A percentile compares a stretch with the other conserved stretches of the same genome.
Conservation (phyloP, 1,140 invertebrate species). For the Zophobas atratus region DNA sequence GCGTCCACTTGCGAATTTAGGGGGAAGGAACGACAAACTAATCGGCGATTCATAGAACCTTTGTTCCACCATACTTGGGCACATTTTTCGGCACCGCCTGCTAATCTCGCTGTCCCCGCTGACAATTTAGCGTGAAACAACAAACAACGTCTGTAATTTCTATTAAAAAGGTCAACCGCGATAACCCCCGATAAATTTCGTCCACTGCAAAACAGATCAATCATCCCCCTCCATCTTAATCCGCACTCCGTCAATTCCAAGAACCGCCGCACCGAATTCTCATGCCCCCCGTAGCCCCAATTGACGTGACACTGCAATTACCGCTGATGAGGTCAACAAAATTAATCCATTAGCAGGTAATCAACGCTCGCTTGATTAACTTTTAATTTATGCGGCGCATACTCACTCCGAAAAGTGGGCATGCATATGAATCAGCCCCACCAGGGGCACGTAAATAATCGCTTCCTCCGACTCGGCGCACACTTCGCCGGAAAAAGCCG, state of each 20-base stretch:
- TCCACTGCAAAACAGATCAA: too few species aligned
- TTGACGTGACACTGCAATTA: constrained; percentile 35
- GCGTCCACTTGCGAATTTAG: too few species aligned
- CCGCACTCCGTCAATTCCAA: not conserved
- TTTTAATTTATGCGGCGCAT: constrained; percentile 36
- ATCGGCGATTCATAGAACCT: too few species aligned
- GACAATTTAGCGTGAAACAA: too few species aligned
- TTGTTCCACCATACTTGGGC: too few species aligned
- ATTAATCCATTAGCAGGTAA: constrained; percentile 42
- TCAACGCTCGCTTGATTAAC: constrained; percentile 38
- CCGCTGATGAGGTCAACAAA: constrained; percentile 35
- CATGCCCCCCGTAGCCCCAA: constrained; percentile 4
- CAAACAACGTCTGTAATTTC: too few species aligned
- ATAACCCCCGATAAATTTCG: too few species aligned
- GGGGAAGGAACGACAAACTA: too few species aligned
- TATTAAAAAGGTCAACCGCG: too few species aligned
- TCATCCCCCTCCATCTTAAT: not conserved
- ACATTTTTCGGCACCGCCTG: too few species aligned
- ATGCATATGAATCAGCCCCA: constrained; percentile 2
- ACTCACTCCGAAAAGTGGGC: constrained; percentile 10
- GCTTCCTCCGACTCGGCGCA: constrained; percentile 22
- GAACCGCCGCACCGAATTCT: not conserved
- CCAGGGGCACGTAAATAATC: constrained; percentile 7
- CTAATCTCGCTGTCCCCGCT: too few species aligned
- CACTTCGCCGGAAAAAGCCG: not conserved